Evolutionary conservation across 1,140 invertebrate genomes (phyloP), one percentile per base, ranked within the genome.

Genomic region (Drosophila pseudoobscura): DNA sequence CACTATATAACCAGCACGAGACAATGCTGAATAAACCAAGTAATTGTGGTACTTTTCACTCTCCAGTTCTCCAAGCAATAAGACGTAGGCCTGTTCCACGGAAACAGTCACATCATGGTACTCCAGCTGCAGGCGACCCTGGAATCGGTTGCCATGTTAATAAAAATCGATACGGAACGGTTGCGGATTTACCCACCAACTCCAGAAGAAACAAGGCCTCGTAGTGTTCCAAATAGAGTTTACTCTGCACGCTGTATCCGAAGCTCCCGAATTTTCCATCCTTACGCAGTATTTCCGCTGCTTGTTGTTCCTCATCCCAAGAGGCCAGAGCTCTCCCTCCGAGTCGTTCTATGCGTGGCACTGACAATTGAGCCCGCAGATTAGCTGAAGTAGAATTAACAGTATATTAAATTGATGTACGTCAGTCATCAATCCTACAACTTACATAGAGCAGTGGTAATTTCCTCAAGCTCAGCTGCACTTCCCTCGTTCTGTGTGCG

Each of bases 201-300:
- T 91, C 90, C 0, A 91, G 62, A 3, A 91, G 41, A 59, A 90
- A 91, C 15, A 91, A 35, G 0, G 90, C 85, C 29, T 91, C 90
- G 11, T 76, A 91, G 46, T 89, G 83, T 53, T 90, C 82, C 54
- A 91, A 64, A 49, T 71, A 91, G 0, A 74, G 47, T 26, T 75
- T 72, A 0, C 83, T 80, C 8, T 82, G 39, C 7, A 60, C 39
- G 41, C 63, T 84, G 22, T 70, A 78, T 1, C 90, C 90, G 44
- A 91, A 91, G 26, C 61, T 73, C 22, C 84, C 80, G 59, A 91
- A 91, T 76, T 91, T 91, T 0, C 90, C 90, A 77, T 91, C 88
- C 47, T 89, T 91, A 0, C 71, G 78, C 6, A 75, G 6, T 0
- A 91, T 77, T 47, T 80, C 79, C 0, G 80, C 88, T n/a, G 65